These are phyloP conservation scores for Tetranychus truncatus DNA, from an alignment of 2,888 invertebrate species.

Conservation along the genomic window DNA sequence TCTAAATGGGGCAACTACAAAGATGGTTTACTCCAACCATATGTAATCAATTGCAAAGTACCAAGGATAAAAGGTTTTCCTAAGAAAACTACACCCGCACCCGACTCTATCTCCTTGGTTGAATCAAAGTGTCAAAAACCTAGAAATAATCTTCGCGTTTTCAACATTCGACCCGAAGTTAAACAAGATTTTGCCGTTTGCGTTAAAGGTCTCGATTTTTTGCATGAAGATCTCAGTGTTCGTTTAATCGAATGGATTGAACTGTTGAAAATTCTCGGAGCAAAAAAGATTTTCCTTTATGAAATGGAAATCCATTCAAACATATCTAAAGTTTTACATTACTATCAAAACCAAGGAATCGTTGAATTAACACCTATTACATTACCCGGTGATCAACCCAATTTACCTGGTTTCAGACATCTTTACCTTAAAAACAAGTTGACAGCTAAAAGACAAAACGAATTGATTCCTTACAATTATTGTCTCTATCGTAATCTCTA, in stretches of 20 bases:
- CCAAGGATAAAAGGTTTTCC: slow-evolving; percentile 36
- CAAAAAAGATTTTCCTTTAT: slow-evolving; percentile 77
- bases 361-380: slow-evolving; percentile 40
- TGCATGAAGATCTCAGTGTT: slow-evolving; percentile 72
- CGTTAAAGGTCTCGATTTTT: slow-evolving; percentile 79
- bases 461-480: slow-evolving; percentile 55
- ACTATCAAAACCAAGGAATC: slow-evolving; percentile 40
- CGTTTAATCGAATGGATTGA: slow-evolving; percentile 87
- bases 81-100: slow-evolving; percentile 21
- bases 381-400: slow-evolving; percentile 40
- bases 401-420: slow-evolving; percentile 32
- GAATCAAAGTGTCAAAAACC: slow-evolving; percentile 62
- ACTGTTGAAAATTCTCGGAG: slow-evolving; percentile 61
- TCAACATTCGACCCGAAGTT: slow-evolving; percentile 52
- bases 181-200: slow-evolving; percentile 68
- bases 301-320: slow-evolving; percentile 68
- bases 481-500: slow-evolving; percentile 53
- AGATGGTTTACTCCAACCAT: too few relatives aligned
- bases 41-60: slow-evolving; percentile 68
- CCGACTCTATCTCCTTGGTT: slow-evolving; percentile 59
- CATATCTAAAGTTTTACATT: slow-evolving; percentile 54
- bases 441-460: slow-evolving; percentile 52
- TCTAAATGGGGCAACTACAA: too few relatives aligned
- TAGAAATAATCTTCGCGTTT: slow-evolving; percentile 62
- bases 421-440: slow-evolving; percentile 36